Base-by-base conservation (phyloP, 2,888 invertebrate genomes). In the Schizotus pectinicornis region DNA sequence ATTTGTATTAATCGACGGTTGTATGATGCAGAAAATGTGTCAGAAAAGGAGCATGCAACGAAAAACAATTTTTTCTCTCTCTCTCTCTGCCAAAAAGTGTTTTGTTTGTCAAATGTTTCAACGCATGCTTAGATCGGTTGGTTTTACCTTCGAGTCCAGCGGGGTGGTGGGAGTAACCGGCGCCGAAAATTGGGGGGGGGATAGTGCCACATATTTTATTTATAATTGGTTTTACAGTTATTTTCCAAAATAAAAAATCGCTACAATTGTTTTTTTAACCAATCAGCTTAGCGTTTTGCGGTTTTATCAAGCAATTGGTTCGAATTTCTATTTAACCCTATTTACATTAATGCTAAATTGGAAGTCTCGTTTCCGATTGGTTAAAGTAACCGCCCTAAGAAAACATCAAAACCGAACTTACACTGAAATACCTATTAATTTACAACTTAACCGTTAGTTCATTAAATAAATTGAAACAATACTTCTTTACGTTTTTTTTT, bases 141-240 rank as follows among this genome's bases (percentile, higher is more conserved):
- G 46, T 11, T 31, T 52, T 54, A 54, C 54, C 54, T 54, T 22
- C n/a, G 22, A 22, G 5, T 22, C 22, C 22, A 22, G 22, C 5
- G 22, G 47, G 8, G n/a, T 47, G 35, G 34, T 34, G 5, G 36
- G 32, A 62, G 61, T 46, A 56, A 55, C 57, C 61, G 63, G 7
- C 13, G 59, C 54, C 61, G 64, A 59, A 61, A 58, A 60, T 56
- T 54, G 54, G 53, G 22, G 35, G 30, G 37, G 12, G 14, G 32
- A 36, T 47, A 14, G 41, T 55, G 55, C 55, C 55, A 51, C 41
- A 41, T 47, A 35, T 32, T 55, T 47, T 35, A 41, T 55, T 54
- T 33, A 41, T 47, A 35, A 12, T 55, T 47, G 22, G 35, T 55
- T 54, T 55, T 22, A 39, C 13, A 39, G 13, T 39, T 12, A n/a